phyloP scores from a whole-genome alignment of 2,888 invertebrate genomes.

The Mylabris sibirica region DNA sequence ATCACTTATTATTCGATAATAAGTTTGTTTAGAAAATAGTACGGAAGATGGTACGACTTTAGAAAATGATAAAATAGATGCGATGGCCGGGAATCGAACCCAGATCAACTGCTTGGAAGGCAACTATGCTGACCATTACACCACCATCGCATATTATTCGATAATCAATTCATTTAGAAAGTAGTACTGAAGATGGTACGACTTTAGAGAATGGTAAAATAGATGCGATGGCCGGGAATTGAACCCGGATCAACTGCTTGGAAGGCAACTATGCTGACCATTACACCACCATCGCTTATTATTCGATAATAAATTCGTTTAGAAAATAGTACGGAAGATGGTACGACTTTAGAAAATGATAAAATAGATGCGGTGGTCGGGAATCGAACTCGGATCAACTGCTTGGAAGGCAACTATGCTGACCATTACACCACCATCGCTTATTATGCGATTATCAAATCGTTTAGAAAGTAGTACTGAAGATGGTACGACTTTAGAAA shows the following conservation, averaged over 20 bases:
- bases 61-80: constrained; percentile 49
- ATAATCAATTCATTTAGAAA: not conserved
- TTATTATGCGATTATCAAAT: too few relatives aligned
- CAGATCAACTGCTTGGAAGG: constrained; percentile 63
- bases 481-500: constrained; percentile 53
- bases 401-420: constrained; percentile 63
- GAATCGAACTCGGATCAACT: constrained; percentile 57
- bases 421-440: constrained; percentile 54
- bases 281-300: not conserved
- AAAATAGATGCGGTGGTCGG: not conserved
- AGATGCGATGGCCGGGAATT: constrained; percentile 53
- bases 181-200: not conserved
- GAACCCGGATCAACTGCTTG: constrained; percentile 8
- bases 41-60: constrained; percentile 43
- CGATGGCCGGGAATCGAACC: constrained; percentile 36
- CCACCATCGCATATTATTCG: constrained; percentile 40
- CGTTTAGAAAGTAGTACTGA: too few relatives aligned
- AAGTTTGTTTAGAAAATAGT: not conserved
- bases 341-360: not conserved
- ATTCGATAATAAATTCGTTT: not conserved
- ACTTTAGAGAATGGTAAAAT: not conserved
- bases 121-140: constrained; percentile 63
- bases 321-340: not conserved
- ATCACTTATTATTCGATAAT: too few relatives aligned
- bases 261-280: constrained; percentile 5